phyloP scores from a whole-genome alignment of 2,888 invertebrate genomes.

The Chironomus riparius region DNA sequence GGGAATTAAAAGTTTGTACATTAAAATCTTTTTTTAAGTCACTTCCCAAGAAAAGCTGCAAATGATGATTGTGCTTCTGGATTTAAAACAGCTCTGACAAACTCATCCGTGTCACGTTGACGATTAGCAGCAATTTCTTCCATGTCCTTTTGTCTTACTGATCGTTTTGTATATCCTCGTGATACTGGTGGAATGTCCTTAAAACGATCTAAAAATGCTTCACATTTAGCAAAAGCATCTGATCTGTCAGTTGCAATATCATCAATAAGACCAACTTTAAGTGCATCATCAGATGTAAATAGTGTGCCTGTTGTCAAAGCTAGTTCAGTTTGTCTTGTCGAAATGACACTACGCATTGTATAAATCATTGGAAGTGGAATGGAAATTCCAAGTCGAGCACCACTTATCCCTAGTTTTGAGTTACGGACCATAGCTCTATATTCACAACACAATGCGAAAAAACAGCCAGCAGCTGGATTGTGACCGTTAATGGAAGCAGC shows the following conservation, averaged over 20 bases:
- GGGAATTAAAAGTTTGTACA: too few species aligned
- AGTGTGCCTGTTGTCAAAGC: constrained; percentile 65
- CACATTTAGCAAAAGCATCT: constrained; percentile 57
- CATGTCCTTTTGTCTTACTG: constrained; percentile 44
- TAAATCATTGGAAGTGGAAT: constrained; percentile 64
- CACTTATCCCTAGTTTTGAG: constrained; percentile 75
- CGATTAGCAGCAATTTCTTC: constrained; percentile 50
- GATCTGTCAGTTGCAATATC: constrained; percentile 58
- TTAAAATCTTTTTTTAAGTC: too few species aligned
- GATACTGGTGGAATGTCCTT: constrained; percentile 55
- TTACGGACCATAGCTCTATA: constrained; percentile 76
- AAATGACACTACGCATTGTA: constrained; percentile 53
- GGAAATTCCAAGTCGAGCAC: constrained; percentile 72
- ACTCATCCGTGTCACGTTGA: constrained; percentile 55
- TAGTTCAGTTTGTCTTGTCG: constrained; percentile 61
- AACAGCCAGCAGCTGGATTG: constrained; percentile 71
- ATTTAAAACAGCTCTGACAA: constrained; percentile 50
- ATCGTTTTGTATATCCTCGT: constrained; percentile 49
- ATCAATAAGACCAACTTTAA: constrained; percentile 65
- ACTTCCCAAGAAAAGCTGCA: constrained; percentile 52
- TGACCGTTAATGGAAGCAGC: constrained; percentile 84
- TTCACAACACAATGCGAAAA: constrained; percentile 70
- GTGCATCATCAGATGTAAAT: constrained; percentile 67
- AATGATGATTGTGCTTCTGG: constrained; percentile 64
- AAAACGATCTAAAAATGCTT: constrained; percentile 55